These are phyloP conservation scores for Erythrocebus patas DNA, from an alignment of 2,113 vertebrate species.

Conservation along the genomic window DNA sequence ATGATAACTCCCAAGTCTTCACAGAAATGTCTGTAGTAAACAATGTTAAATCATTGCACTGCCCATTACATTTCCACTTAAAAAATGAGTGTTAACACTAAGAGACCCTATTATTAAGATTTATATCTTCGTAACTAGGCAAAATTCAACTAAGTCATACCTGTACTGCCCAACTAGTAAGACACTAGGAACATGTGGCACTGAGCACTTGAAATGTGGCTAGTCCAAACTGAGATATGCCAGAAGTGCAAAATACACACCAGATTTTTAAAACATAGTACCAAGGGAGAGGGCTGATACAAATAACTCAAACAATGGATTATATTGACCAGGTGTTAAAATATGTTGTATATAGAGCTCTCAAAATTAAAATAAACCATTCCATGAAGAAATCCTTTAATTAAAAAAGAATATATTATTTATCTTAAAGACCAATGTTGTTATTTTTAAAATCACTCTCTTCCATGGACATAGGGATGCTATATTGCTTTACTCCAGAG, in stretches of 20 bases:
- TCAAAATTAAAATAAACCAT: slow-evolving; percentile 35
- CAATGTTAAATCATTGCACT: background rate
- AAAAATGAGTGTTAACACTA: background rate
- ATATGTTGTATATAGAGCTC: background rate
- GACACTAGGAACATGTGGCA: background rate
- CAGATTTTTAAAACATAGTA: background rate
- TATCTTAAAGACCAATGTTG: background rate
- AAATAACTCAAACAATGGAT: background rate
- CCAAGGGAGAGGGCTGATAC: background rate
- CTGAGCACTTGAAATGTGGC: background rate
- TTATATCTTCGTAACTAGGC: background rate
- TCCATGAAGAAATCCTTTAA: background rate
- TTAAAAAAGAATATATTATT: background rate
- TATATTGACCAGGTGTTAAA: background rate
- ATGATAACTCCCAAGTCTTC: background rate
- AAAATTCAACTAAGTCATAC: background rate
- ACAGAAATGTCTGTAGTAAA: background rate
- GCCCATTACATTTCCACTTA: background rate
- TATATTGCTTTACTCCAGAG: background rate
- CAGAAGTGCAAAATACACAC: background rate
- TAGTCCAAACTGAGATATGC: background rate
- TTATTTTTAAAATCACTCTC: background rate
- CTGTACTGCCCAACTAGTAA: background rate
- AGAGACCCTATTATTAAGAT: background rate
- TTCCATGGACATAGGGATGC: background rate